phyloP scores from a whole-genome alignment of 1,140 invertebrate species.

The Lanistes nyassanus region DNA sequence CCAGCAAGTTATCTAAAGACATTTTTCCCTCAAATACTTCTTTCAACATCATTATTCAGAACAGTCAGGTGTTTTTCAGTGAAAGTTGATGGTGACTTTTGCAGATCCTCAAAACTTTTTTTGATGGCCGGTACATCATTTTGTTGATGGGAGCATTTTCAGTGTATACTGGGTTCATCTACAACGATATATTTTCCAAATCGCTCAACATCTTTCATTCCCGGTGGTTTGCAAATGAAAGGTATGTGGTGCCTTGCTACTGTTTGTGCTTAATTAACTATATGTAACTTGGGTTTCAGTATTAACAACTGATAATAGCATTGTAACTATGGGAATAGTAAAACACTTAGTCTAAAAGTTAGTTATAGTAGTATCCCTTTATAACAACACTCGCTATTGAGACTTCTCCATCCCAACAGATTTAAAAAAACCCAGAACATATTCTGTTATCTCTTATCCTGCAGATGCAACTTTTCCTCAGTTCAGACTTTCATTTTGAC shows the following conservation, averaged over 20 bases:
- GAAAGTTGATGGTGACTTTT: slow-evolving; percentile 9
- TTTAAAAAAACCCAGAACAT: too few species aligned
- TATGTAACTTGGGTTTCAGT: not conserved
- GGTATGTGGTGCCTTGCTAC: slow-evolving; percentile 13
- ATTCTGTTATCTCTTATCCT: too few species aligned
- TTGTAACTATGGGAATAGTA: not conserved
- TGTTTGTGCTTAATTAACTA: not conserved
- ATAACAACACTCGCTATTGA: too few species aligned
- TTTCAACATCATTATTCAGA: too few species aligned
- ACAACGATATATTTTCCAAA: slow-evolving; percentile 98
- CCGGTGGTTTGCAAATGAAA: slow-evolving; percentile 73
- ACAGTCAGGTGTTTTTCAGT: too few species aligned
- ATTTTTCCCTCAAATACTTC: too few species aligned
- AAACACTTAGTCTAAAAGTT: not conserved
- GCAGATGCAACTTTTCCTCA: too few species aligned
- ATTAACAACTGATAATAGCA: not conserved
- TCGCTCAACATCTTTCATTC: slow-evolving; percentile 94
- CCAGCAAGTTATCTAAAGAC: too few species aligned
- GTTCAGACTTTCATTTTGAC: too few species aligned
- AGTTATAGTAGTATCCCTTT: not conserved
- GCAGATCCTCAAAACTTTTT: slow-evolving; percentile 97
- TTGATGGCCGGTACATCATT: slow-evolving; percentile 96
- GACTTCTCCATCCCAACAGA: too few species aligned
- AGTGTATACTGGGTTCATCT: slow-evolving; percentile 96
- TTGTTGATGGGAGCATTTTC: slow-evolving; percentile 97